Conservation (phyloP, 2,888 invertebrate species). For the Sinelater perroti region DNA sequence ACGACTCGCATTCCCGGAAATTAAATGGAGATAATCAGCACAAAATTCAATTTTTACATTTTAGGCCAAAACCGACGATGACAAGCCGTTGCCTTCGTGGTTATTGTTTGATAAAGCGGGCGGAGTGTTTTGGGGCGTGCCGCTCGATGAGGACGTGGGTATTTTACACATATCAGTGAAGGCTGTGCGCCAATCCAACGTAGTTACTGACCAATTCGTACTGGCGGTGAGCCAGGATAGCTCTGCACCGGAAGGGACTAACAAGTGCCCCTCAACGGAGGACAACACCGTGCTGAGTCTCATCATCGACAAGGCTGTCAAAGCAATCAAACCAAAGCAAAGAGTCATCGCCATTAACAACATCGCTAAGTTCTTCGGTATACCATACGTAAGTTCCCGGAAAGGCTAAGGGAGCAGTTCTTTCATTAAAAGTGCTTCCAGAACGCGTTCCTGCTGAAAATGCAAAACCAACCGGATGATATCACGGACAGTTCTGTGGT, state of each 20-base stretch:
- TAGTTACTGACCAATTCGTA: conserved; percentile 72
- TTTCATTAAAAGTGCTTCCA: conserved; percentile 48
- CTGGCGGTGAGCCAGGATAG: conserved; percentile 67
- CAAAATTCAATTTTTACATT: no score
- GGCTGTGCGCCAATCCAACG: conserved; percentile 58
- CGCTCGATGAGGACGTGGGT: conserved; percentile 73
- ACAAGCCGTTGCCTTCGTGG: conserved; percentile 70
- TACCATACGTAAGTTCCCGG: conserved; percentile 70
- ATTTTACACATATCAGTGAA: conserved; percentile 71
- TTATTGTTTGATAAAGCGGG: conserved; percentile 74
- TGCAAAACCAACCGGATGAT: conserved; percentile 58
- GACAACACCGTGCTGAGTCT: conserved; percentile 68
- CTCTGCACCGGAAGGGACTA: conserved; percentile 37
- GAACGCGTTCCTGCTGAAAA: conserved; percentile 65
- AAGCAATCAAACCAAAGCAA: conserved; percentile 69
- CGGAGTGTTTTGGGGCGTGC: conserved; percentile 79
- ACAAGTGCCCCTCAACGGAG: conserved; percentile 52
- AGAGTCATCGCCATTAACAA: conserved; percentile 75
- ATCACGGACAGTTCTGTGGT: conserved; percentile 62
- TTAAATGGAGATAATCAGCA: no score
- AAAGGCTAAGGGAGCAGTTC: background rate
- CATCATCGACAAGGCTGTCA: conserved; percentile 72
- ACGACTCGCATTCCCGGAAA: no score
- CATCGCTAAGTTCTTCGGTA: conserved; percentile 74
- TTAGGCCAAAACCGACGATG: conserved; percentile 59